Evolutionary conservation across 2,888 invertebrate genomes (phyloP).

Genomic region (Frankliniella intonsa): DNA sequence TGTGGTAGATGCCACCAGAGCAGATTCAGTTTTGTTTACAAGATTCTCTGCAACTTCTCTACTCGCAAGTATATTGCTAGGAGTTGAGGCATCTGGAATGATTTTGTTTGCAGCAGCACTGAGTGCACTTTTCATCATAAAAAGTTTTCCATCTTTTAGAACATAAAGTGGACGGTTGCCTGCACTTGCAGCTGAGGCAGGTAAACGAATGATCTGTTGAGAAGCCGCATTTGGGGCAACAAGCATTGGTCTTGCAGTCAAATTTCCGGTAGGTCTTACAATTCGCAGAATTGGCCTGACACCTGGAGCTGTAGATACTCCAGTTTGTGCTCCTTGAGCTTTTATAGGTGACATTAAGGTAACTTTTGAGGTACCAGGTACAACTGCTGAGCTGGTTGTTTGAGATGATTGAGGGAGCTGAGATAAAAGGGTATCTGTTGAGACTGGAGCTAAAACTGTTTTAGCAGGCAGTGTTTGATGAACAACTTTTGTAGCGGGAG

Average conservation of each 20-base stretch:
- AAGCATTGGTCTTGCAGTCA: background rate
- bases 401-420: background rate
- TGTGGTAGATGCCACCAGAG: background rate
- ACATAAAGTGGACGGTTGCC: background rate
- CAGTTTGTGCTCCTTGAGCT: background rate
- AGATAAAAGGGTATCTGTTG: background rate
- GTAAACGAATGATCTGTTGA: background rate
- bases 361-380: background rate
- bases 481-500: background rate
- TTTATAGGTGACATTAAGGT: background rate
- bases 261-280: background rate
- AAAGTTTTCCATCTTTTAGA: constrained; percentile 1
- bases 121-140: constrained; percentile 19
- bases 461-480: background rate
- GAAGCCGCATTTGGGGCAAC: background rate
- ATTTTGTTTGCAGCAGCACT: background rate
- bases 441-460: background rate
- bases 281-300: background rate
- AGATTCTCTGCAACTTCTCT: background rate
- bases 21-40: background rate
- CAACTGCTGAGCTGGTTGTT: background rate
- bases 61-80: background rate
- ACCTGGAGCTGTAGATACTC: background rate
- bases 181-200: background rate
- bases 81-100: no score